Conservation (phyloP, 2,113 vertebrate genomes). For the Rhombomys opimus region DNA sequence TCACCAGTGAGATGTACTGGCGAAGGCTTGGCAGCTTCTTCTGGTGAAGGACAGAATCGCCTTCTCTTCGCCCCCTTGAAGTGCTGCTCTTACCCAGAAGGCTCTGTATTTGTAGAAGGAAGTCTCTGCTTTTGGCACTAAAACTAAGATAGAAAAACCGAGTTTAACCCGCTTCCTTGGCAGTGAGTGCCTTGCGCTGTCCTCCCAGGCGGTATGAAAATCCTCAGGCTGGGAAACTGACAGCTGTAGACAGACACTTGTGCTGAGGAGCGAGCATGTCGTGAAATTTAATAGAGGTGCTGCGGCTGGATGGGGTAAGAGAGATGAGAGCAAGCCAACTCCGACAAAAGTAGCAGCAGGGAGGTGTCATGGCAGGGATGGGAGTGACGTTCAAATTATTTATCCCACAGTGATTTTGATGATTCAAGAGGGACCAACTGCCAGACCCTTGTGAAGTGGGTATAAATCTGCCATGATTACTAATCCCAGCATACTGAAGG, state of each 20-base stretch:
- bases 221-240: constrained; percentile 66
- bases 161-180: constrained; percentile 73
- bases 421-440: constrained; percentile 41
- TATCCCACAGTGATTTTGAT: constrained; percentile 29
- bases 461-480: constrained; percentile 53
- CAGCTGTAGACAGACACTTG: constrained; percentile 64
- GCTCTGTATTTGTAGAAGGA: constrained; percentile 60
- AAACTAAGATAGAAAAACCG: constrained; percentile 68
- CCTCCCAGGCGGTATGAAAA: neutral
- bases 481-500: neutral
- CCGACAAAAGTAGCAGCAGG: constrained; percentile 65
- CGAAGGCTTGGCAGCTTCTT: neutral
- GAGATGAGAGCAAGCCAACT: neutral
- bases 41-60: neutral
- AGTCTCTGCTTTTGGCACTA: constrained; percentile 56
- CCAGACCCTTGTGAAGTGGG: neutral
- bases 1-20: neutral
- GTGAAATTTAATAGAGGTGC: constrained; percentile 70
- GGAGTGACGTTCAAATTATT: constrained; percentile 64
- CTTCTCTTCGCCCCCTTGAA: constrained; percentile 76
- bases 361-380: neutral
- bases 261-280: constrained; percentile 38
- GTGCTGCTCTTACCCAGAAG: constrained; percentile 63
- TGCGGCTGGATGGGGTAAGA: neutral
- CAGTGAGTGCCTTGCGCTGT: constrained; percentile 52